Evolutionary conservation across 1,140 invertebrate species (phyloP), one percentile per base, ranked within the genome.

Genomic region (Tenebrio molitor): DNA sequence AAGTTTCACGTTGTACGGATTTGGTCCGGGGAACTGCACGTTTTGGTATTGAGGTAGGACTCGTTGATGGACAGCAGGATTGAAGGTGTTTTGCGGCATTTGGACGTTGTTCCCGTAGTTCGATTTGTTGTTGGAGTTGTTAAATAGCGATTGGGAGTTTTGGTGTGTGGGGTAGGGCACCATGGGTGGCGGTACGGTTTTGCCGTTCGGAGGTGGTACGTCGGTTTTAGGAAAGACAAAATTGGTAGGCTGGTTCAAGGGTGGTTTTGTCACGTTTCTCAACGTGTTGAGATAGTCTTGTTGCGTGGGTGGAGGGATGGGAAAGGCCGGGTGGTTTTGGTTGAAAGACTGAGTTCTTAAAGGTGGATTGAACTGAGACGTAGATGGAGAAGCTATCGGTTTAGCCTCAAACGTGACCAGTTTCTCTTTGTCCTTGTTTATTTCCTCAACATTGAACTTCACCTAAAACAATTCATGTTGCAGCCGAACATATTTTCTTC

Each of bases 391-490:
- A 36, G 19, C 7, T 8, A 41, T 19, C 44, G 44, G 29, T 46
- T 64, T 42, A 44, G 66, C 17, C 3, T 19, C 17, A 46, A 58
- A 65, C 19, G 62, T 68, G 33, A 72, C 46, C 21, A 64, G 71
- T 53, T 75, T 72, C 4, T 75, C 29, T 71, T 76, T 77, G 14
- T 78, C 74, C 50, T 72, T 73, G 4, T 74, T 72, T 16, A 63
- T 63, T 25, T 50, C 77, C 44, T 80, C 80, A 17, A 79, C 75
- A 39, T 73, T 81, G 53, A 81, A 81, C 75, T 80, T 81, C 4
- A 81, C 80, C 80, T 81, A 71, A 25, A 71, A 36, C 63, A 16
- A n/a, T 21, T 50, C 42, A 29, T 62, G n/a, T 62, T 70, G 21
- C 36, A 29, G 25, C 25, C 8, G 25, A 29, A 29, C 25, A n/a